Base-by-base conservation (phyloP, 2,113 vertebrate species). In the Rynchops niger region DNA sequence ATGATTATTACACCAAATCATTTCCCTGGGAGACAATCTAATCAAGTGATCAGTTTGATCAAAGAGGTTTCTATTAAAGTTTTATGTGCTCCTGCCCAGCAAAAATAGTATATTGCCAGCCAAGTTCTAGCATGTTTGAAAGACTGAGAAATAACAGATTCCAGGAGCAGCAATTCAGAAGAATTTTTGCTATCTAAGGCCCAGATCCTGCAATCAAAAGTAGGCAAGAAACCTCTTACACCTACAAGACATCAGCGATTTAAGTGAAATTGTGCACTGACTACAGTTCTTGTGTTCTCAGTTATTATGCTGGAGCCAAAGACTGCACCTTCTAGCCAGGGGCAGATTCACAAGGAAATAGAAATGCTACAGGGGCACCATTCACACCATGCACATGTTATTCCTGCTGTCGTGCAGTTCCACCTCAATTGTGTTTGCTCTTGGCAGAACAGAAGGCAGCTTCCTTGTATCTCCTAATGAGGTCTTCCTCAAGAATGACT, bases 121-220 rank as follows among this genome's bases (percentile, higher is more conserved):
- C 89, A 94, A 63, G 82, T 65, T 43, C 56, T 82, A 56, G 65
- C 65, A 74, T 23, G 52, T 89, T 81, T 66, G 80, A 86, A 77
- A 73, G 63, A 66, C 6, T 88, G 67, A 81, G 88, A 95, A 95
- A 90, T 26, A 83, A n/a, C 50, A 89, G 65, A 93, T 89, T 82
- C 73, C 83, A 74, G n/a, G 26, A 63, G n/a, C 11, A 77, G 70
- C n/a, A 73, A 59, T 88, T 62, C 80, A 89, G 87, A 92, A 69
- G 30, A 50, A 20, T 25, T 84, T 89, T 70, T 93, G 43, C 69
- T 73, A 79, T 65, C 47, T 88, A 72, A 84, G n/a, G 63, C 49
- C 47, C 29, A 56, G 56, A 56, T 79, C 52, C 25, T 67, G 77
- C 65, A 82, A 55, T 43, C 61, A 82, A 29, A 82, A 52, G 32